Evolutionary conservation across 2,113 vertebrate genomes (phyloP).

Genomic region (Patagioenas fasciata): DNA sequence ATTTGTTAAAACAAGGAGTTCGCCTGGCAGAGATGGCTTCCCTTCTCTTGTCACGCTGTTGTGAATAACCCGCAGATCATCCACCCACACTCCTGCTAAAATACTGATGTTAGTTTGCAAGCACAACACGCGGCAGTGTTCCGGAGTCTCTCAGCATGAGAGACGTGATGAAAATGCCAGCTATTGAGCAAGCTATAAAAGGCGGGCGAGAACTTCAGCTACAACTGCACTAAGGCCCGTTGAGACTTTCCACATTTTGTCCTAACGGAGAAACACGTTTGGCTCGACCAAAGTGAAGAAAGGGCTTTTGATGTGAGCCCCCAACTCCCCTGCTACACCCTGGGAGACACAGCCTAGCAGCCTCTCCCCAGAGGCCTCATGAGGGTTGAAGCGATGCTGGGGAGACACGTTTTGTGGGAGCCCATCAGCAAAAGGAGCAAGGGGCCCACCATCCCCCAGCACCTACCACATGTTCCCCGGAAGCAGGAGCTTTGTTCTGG

Average conservation of each 20-base stretch:
- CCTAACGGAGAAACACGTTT: neutral
- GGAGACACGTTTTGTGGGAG: no score
- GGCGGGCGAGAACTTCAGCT: neutral
- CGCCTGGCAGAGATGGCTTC: accelerated
- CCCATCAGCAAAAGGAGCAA: neutral
- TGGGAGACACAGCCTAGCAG: accelerated
- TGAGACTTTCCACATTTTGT: accelerated
- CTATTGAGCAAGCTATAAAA: neutral
- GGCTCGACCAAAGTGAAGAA: accelerated
- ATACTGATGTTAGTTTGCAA: neutral
- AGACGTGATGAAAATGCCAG: neutral
- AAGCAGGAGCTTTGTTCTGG: neutral
- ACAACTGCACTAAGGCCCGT: accelerated
- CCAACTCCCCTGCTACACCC: no score
- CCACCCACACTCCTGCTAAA: neutral
- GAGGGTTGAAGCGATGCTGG: no score
- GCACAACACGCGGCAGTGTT: accelerated
- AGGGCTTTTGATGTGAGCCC: accelerated
- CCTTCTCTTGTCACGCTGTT: accelerated
- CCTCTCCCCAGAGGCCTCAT: neutral
- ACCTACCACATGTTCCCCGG: neutral
- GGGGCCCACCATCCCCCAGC: neutral
- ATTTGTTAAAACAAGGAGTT: neutral
- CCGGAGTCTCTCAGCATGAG: neutral
- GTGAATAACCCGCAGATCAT: neutral